These are phyloP conservation scores for Nematolebias whitei DNA, from an alignment of 2,113 vertebrate species.

Conservation along the genomic window DNA sequence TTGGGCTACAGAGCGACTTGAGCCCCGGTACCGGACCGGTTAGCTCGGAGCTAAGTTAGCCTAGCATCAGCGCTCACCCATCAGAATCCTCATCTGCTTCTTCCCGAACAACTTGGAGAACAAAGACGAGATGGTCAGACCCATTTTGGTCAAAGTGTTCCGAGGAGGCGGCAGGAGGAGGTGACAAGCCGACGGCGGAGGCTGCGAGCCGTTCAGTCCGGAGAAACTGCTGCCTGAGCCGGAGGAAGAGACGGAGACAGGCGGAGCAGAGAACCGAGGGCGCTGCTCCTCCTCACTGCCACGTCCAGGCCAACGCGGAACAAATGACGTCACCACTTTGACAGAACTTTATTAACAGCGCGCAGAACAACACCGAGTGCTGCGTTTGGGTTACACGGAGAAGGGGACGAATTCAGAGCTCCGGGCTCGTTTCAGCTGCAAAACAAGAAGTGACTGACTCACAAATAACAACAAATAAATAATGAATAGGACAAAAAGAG, in stretches of 20 bases:
- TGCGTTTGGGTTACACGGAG: background rate
- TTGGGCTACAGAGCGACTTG: background rate
- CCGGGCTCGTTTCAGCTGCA: too few relatives aligned
- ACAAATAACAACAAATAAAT: too few relatives aligned
- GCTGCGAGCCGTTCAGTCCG: background rate
- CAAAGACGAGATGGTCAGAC: slow-evolving; percentile 82
- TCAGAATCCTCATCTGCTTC: slow-evolving; percentile 91
- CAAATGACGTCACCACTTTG: slow-evolving; percentile 65
- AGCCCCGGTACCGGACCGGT: slow-evolving; percentile 2
- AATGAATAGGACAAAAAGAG: too few relatives aligned
- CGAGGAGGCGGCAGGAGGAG: background rate
- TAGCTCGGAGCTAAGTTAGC: slow-evolving; percentile 31
- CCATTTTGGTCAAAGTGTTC: slow-evolving; percentile 72
- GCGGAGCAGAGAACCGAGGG: slow-evolving; percentile 17
- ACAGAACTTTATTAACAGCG: slow-evolving; percentile 54
- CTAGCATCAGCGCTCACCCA: slow-evolving; percentile 75
- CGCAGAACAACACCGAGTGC: rapidly evolving
- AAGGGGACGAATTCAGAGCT: background rate
- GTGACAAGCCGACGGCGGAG: background rate
- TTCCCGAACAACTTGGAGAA: slow-evolving; percentile 87
- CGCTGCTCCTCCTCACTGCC: slow-evolving; percentile 64
- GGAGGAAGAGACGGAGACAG: slow-evolving; percentile 1
- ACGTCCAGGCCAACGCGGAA: slow-evolving; percentile 80
- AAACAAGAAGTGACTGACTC: too few relatives aligned
- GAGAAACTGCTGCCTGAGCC: slow-evolving; percentile 9